phyloP scores from a whole-genome alignment of 2,888 invertebrate species.

The Rotaria sp. region DNA sequence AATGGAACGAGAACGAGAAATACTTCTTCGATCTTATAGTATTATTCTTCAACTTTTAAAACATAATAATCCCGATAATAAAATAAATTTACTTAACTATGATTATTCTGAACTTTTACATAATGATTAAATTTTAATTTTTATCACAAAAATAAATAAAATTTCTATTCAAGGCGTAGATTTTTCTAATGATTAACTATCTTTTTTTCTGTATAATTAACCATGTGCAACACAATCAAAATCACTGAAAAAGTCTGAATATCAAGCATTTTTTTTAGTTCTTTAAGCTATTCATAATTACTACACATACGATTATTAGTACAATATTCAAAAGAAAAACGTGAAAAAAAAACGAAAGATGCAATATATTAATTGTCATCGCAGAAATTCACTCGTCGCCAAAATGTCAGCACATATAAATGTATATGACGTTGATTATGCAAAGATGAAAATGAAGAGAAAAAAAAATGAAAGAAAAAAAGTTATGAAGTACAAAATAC shows the following conservation, averaged over 20 bases:
- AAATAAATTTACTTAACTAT: not conserved
- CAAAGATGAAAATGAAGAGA: not conserved
- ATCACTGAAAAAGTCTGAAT: no score
- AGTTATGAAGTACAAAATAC: no score
- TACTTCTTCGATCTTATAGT: not conserved
- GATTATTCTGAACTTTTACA: not conserved
- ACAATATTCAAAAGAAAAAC: not conserved
- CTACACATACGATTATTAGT: no score
- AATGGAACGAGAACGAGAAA: not conserved
- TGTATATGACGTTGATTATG: not conserved
- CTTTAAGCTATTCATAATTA: no score
- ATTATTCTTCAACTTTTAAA: not conserved
- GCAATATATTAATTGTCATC: fast-evolving
- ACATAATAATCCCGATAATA: not conserved
- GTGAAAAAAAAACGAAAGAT: not conserved
- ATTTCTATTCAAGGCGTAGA: no score
- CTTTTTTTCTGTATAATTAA: no score
- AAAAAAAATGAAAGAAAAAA: no score
- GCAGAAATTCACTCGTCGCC: not conserved
- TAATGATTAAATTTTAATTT: no score
- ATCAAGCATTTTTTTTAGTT: no score
- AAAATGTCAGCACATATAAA: not conserved
- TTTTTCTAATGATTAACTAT: no score
- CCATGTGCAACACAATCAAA: no score
- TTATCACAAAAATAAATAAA: no score